Conservation (phyloP, 2,888 invertebrate species). For the Acleris laterana region DNA sequence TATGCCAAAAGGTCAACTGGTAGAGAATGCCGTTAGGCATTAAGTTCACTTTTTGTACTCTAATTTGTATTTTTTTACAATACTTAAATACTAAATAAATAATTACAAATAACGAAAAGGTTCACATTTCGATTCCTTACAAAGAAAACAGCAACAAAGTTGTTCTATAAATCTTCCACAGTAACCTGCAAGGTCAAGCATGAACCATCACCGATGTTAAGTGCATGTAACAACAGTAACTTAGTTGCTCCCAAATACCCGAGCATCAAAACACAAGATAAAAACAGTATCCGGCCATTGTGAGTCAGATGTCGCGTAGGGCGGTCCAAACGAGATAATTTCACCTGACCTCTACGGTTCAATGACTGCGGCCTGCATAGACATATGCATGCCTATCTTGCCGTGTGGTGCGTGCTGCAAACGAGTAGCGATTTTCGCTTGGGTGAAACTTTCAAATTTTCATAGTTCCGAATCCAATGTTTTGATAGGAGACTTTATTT, state of each 20-base stretch:
- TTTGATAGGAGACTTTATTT: too few relatives aligned
- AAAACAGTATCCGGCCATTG: slow-evolving; percentile 71
- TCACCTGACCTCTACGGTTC: slow-evolving; percentile 84
- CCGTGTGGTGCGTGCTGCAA: slow-evolving; percentile 42
- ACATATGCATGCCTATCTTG: slow-evolving; percentile 77
- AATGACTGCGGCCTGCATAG: slow-evolving; percentile 82
- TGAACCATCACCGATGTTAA: background rate
- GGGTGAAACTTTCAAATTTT: background rate
- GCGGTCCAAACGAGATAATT: slow-evolving; percentile 76
- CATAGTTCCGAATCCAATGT: too few relatives aligned
- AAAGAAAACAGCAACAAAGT: too few relatives aligned
- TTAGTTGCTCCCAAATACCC: slow-evolving; percentile 57
- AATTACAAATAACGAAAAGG: too few relatives aligned
- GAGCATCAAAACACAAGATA: slow-evolving; percentile 61
- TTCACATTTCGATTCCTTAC: too few relatives aligned
- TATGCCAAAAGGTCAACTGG: too few relatives aligned
- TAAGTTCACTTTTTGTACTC: too few relatives aligned
- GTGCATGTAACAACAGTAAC: slow-evolving; percentile 31
- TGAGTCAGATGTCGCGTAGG: slow-evolving; percentile 78
- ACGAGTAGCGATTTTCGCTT: background rate
- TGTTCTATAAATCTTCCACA: too few relatives aligned
- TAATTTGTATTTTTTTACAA: too few relatives aligned
- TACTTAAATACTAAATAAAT: too few relatives aligned
- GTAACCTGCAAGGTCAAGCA: background rate
- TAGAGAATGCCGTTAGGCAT: too few relatives aligned